Percentiles rank a stretch among this genome's conserved stretches.
These are phyloP conservation scores for Parnassius mnemosyne DNA, from an alignment of 2,888 invertebrate genomes.

Conservation along the genomic window DNA sequence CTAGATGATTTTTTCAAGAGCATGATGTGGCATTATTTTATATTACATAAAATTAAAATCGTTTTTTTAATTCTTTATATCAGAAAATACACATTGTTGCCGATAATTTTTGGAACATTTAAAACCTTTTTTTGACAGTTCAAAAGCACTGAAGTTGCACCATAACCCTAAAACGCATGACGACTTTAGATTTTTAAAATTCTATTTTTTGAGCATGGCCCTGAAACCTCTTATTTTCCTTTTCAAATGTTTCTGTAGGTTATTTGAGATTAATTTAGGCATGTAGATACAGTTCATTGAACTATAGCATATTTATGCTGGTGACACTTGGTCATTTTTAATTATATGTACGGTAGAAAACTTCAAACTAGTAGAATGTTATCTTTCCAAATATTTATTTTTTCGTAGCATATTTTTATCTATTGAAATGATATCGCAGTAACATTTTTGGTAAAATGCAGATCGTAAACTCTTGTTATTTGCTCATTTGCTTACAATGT, in stretches of 20 bases:
- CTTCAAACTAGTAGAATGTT: no score
- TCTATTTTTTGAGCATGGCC: conserved; percentile 11
- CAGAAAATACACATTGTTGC: background rate
- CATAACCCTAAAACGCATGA: conserved; percentile 9
- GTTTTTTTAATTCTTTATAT: background rate
- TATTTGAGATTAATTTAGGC: background rate
- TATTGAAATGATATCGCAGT: background rate
- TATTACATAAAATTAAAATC: background rate
- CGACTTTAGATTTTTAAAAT: conserved; percentile 2
- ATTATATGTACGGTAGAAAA: no score
- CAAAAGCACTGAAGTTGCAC: conserved; percentile 8
- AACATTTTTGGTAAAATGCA: background rate
- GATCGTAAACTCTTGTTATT: background rate
- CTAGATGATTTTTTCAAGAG: conserved; percentile 8
- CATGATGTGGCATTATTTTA: conserved; percentile 11
- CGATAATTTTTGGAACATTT: conserved; percentile 7
- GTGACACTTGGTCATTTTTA: no score
- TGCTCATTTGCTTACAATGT: conserved; percentile 17
- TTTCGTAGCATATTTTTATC: no score
- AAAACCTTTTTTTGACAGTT: conserved; percentile 2
- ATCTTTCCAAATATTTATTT: no score
- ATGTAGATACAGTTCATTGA: background rate
- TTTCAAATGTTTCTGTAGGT: background rate
- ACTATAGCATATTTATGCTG: no score
- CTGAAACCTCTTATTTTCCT: background rate